Base-by-base conservation (phyloP, 2,888 invertebrate genomes). In the Pegoplata infirma region DNA sequence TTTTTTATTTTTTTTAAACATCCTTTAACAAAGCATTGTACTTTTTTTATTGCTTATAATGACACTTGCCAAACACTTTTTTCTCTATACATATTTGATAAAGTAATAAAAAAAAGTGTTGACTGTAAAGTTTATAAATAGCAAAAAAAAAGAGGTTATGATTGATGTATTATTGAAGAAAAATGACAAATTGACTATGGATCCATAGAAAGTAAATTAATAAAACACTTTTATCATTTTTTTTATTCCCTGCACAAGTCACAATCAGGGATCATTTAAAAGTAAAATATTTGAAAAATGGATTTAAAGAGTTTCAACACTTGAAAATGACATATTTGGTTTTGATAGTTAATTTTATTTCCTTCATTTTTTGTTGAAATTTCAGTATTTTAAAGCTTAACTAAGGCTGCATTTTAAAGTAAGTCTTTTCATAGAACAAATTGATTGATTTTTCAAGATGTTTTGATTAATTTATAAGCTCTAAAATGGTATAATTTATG, bases 121-220 rank as follows among this genome's bases (percentile, higher is more conserved):
- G 25, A 55, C 25, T 36, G 36, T 16, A 10, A 36, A 19, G 14
- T 17, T 10, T 36, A 36, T 32, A 36, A 56, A 56, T 12, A 36
- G 56, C 12, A 12, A 5, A 40, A 47, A 47, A n/a, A 47, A 49
- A n/a, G n/a, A 7, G 5, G 16, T 25, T 51, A 63, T 72, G 76
- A 76, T 76, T 76, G 76, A 76, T 76, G 71, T 47, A 16, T 46
- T 53, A 44, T 16, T 47, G 21, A 25, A 14, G 32, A 7, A 64
- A 67, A 66, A 61, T 71, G 71, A 76, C 71, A 76, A 76, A 76
- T 76, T 76, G 71, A 59, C 76, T 69, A 64, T 64, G n/a, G 46
- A 64, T 59, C 59, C 44, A 69, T 58, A 8, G 49, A 56, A 67
- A 74, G 53, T 59, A 59, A 59, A 66, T 69, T 49, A 32, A 25